A percentile compares a stretch with the other conserved stretches of the same genome.
Evolutionary conservation across 1,140 invertebrate genomes (phyloP).

Genomic region (Platorchestia sp.): DNA sequence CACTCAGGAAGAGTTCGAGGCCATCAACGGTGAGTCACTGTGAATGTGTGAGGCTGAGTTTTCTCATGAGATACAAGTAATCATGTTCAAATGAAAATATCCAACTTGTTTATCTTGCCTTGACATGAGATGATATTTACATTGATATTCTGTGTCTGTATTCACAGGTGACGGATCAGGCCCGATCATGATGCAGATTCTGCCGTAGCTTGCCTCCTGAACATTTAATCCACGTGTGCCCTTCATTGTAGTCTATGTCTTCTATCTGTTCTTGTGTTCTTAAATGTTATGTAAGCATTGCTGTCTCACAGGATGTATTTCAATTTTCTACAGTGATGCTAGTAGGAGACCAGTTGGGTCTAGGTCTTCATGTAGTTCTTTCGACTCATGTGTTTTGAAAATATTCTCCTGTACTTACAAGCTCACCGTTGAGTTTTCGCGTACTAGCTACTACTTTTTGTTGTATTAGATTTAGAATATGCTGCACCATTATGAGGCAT

Average conservation of each 20-base stretch:
- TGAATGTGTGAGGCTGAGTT: neutral
- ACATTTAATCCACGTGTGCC: neutral
- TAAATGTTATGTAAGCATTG: neutral
- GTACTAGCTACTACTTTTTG: neutral
- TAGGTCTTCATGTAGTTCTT: no score
- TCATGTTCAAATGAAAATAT: neutral
- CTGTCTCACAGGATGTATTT: neutral
- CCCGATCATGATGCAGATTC: neutral
- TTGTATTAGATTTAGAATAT: neutral
- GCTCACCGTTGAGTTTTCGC: neutral
- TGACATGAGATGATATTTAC: neutral
- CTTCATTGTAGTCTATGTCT: neutral
- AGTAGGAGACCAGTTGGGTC: neutral
- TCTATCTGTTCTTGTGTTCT: neutral
- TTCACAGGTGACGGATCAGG: slow-evolving; percentile 3
- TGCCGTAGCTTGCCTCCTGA: neutral
- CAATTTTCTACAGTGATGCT: neutral
- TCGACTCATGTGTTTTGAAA: neutral
- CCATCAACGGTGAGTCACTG: neutral
- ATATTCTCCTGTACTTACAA: neutral
- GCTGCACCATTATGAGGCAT: neutral
- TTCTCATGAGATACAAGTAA: neutral
- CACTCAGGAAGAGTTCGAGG: slow-evolving; percentile 35
- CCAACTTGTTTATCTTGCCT: neutral
- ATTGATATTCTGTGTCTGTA: neutral